Conservation (phyloP, 1,140 invertebrate genomes). For the Heliconius himera region DNA sequence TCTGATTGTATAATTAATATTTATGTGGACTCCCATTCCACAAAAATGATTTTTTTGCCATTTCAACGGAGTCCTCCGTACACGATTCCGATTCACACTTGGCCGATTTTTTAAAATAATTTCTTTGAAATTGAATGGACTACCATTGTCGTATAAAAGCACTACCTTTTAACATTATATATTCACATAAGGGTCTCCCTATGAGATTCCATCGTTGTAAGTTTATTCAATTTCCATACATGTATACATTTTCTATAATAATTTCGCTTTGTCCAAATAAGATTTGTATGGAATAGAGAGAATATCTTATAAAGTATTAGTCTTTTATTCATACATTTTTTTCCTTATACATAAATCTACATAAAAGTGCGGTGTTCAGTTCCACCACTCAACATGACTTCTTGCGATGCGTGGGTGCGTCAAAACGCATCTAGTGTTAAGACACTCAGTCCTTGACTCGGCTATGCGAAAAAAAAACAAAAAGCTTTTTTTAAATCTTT, state of each 20-base stretch:
- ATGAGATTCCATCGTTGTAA: constrained; percentile 2
- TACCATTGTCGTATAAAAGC: neutral
- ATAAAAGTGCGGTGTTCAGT: neutral
- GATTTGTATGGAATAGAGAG: neutral
- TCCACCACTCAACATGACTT: neutral
- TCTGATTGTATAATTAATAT: no score
- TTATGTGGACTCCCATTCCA: no score
- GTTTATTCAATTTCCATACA: constrained; percentile 12
- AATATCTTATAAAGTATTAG: constrained; percentile 4
- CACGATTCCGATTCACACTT: neutral
- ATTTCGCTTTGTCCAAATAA: constrained; percentile 3
- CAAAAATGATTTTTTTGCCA: neutral
- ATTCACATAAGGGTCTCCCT: constrained; percentile 4
- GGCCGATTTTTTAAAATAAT: neutral
- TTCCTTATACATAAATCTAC: neutral
- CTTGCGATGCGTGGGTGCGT: no score
- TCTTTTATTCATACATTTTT: neutral
- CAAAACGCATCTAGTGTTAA: no score
- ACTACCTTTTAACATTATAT: neutral
- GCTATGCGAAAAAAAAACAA: no score
- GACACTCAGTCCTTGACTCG: no score
- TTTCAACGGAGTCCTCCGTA: neutral
- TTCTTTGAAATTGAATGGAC: neutral
- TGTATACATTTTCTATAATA: constrained; percentile 14
- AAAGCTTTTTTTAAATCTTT: no score